These are phyloP conservation scores for Anser cygnoides DNA, from an alignment of 2,113 vertebrate genomes.

Conservation along the genomic window DNA sequence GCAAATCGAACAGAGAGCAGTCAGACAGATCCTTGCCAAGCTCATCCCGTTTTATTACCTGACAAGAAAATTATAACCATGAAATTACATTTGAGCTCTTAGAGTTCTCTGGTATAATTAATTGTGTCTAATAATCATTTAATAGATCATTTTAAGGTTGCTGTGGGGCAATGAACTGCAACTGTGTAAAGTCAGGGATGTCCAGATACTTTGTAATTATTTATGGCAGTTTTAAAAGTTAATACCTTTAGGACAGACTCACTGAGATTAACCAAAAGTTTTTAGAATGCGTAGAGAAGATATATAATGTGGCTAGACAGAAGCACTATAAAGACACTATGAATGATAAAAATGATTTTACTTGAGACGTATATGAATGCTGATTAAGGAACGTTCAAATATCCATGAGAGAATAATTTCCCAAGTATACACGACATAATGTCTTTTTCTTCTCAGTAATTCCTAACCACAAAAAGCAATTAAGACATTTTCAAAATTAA, in stretches of 20 bases:
- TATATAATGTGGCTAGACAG: neutral
- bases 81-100: slow-evolving; percentile 62
- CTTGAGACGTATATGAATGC: neutral
- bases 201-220: slow-evolving; percentile 48
- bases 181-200: slow-evolving; percentile 35
- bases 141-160: slow-evolving; percentile 62
- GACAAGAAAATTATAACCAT: slow-evolving; percentile 75
- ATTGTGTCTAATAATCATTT: slow-evolving; percentile 66
- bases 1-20: slow-evolving; percentile 91
- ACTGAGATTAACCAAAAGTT: neutral
- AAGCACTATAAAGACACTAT: neutral
- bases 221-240: slow-evolving; percentile 44
- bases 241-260: neutral
- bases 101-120: slow-evolving; percentile 60
- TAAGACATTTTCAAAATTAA: neutral
- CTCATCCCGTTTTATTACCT: slow-evolving; percentile 94
- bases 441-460: neutral
- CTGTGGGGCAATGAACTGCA: slow-evolving; percentile 40
- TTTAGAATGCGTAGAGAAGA: neutral
- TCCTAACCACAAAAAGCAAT: neutral
- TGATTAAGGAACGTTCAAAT: neutral
- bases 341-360: neutral
- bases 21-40: slow-evolving; percentile 83
- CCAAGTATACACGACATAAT: neutral
- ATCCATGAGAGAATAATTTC: neutral